These are phyloP conservation scores for Caenorhabditis elegans DNA, from an alignment of 1,140 invertebrate species.

Conservation along the genomic window DNA sequence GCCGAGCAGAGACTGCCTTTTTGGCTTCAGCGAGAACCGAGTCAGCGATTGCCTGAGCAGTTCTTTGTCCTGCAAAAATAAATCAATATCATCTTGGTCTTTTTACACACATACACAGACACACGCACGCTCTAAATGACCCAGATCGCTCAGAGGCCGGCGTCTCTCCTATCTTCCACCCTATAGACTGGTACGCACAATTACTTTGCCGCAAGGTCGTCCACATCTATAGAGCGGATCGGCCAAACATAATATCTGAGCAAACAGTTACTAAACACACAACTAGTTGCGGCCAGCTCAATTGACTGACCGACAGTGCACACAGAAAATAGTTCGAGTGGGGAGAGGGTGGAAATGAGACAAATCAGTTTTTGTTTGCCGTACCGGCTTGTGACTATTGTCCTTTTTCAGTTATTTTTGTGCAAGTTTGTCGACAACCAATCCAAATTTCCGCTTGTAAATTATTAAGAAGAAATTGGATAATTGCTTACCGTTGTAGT, in stretches of 20 bases:
- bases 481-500: conserved; percentile 78
- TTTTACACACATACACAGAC: background rate
- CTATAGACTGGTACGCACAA: background rate
- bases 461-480: no score
- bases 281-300: background rate
- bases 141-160: background rate
- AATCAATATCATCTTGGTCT: background rate
- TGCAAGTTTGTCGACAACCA: no score
- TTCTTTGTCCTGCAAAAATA: conserved; percentile 73
- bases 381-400: background rate
- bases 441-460: no score
- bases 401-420: no score
- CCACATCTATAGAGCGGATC: background rate
- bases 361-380: background rate
- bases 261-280: conserved; percentile 23
- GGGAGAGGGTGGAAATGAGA: background rate
- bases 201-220: background rate
- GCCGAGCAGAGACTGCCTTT: conserved; percentile 47
- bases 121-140: background rate
- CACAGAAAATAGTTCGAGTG: conserved; percentile 2
- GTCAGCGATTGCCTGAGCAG: conserved; percentile 82
- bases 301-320: background rate
- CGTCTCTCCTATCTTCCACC: background rate
- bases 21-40: conserved; percentile 70
- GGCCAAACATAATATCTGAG: background rate